Evolutionary conservation across 2,797 vertebrate genomes (phyloP), one percentile per base, ranked within the genome.

Genomic region (Chelon auratus): DNA sequence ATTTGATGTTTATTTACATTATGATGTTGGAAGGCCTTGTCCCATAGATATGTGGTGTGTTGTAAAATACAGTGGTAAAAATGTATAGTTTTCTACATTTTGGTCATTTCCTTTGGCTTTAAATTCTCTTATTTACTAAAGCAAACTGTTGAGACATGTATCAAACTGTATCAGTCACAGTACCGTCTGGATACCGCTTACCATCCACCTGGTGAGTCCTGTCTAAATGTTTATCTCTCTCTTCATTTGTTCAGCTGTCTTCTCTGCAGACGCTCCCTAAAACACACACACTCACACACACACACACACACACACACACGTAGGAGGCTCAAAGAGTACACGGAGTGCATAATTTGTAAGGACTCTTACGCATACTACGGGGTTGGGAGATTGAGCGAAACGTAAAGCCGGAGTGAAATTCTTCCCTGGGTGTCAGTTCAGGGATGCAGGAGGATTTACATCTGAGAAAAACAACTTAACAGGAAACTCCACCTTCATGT

Each of bases 171-270:
- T 57, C 33, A 8, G 30, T 80, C 87, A 60, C 56, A 12, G 70
- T 8, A 37, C 64, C 57, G 51, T 67, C 69, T 81, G 81, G 78
- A 74, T 69, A 13, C 68, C 2, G 54, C 70, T 76, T 52, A 11
- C 22, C 68, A 51, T 83, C 87, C 89, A 83, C 86, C 83, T 88
- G 88, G 79, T 70, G 72, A 7, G 63, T 83, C 77, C 88, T 69
- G 77, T 84, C 78, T 72, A 89, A 88, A 87, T 84, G 87, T 82
- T 83, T 78, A 66, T 68, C 69, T 69, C 75, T 64, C 62, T 63
- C 81, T 83, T 80, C 70, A 85, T 92, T 91, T 92, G 85, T 75
- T 91, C 88, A 91, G 89, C 90, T 90, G 89, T 75, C 84, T 78
- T 77, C 73, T 68, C 75, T 18, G 33, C 68, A 80, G 61, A 80